Evolutionary conservation across 2,888 invertebrate genomes (phyloP).

Genomic region (Melipona bicolor): DNA sequence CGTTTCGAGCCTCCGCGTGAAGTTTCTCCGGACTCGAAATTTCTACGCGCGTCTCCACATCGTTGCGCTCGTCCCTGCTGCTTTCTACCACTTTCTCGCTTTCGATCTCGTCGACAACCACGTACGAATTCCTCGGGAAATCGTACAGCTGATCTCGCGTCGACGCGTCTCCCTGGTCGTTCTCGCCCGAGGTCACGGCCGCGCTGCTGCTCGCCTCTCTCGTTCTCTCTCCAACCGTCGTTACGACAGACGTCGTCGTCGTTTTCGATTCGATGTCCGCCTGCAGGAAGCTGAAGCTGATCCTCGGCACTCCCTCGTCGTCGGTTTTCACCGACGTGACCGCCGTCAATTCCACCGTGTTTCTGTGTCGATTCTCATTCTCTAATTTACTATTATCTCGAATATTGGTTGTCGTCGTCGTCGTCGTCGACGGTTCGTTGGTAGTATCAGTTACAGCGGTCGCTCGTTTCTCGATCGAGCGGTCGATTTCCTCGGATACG

Average conservation of each 20-base stretch:
- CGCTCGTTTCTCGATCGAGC: neutral
- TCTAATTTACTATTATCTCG: constrained; percentile 46
- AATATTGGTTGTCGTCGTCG: constrained; percentile 42
- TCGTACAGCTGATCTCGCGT: constrained; percentile 71
- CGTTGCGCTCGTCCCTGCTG: neutral
- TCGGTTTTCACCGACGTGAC: constrained; percentile 74
- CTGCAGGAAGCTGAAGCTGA: constrained; percentile 80
- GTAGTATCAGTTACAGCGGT: no score
- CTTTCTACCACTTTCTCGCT: constrained; percentile 52
- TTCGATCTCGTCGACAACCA: constrained; percentile 24
- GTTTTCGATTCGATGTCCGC: constrained; percentile 45
- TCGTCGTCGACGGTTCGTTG: constrained; percentile 65
- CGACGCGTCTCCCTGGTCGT: constrained; percentile 20
- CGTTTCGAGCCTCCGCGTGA: neutral
- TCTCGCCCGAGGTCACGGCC: neutral
- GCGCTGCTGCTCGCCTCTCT: neutral
- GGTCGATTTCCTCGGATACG: neutral
- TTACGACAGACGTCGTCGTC: neutral
- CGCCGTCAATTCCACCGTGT: constrained; percentile 78
- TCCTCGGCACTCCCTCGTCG: constrained; percentile 77
- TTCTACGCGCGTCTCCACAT: constrained; percentile 7
- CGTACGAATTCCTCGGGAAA: constrained; percentile 67
- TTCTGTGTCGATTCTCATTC: constrained; percentile 69
- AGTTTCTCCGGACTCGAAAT: constrained; percentile 1
- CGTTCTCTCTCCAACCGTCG: neutral